A percentile compares a stretch with the other conserved stretches of the same genome.
These are phyloP conservation scores for Lepidocyrtinus sp. DNA, from an alignment of 2,888 invertebrate species.

Conservation along the genomic window DNA sequence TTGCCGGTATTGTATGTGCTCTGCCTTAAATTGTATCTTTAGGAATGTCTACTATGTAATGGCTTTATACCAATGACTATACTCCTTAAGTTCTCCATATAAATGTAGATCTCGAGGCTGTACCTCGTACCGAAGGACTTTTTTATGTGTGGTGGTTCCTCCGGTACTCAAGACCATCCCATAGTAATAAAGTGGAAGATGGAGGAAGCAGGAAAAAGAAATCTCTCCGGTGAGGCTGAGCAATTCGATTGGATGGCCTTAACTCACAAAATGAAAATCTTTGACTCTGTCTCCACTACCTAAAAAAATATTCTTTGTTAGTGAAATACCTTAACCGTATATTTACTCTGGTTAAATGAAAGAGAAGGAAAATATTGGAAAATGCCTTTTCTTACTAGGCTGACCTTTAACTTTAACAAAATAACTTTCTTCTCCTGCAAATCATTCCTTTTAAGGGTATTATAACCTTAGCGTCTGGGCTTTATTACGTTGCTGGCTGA, in stretches of 20 bases:
- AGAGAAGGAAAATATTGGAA: background rate
- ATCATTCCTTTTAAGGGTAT: background rate
- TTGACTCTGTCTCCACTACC: background rate
- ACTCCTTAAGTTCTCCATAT: too few species aligned
- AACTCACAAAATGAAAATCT: background rate
- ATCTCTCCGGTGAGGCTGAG: background rate
- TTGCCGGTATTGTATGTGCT: too few species aligned
- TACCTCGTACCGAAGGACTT: too few species aligned
- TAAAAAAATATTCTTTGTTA: background rate
- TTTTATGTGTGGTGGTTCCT: too few species aligned
- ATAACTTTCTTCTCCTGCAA: background rate
- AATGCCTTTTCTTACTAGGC: background rate
- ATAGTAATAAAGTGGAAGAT: background rate
- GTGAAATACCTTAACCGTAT: too few species aligned
- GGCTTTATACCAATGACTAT: too few species aligned
- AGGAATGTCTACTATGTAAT: too few species aligned
- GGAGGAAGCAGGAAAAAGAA: background rate
- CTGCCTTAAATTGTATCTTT: too few species aligned
- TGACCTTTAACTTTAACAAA: slow-evolving; percentile 19
- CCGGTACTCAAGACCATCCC: background rate
- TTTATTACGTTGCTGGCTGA: too few species aligned
- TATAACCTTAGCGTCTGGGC: too few species aligned
- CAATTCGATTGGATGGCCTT: background rate
- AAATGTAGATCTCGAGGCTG: too few species aligned
- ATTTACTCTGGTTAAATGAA: too few species aligned